Evolutionary conservation across 2,797 vertebrate genomes (phyloP).

Genomic region (Aulostomus chinensis): DNA sequence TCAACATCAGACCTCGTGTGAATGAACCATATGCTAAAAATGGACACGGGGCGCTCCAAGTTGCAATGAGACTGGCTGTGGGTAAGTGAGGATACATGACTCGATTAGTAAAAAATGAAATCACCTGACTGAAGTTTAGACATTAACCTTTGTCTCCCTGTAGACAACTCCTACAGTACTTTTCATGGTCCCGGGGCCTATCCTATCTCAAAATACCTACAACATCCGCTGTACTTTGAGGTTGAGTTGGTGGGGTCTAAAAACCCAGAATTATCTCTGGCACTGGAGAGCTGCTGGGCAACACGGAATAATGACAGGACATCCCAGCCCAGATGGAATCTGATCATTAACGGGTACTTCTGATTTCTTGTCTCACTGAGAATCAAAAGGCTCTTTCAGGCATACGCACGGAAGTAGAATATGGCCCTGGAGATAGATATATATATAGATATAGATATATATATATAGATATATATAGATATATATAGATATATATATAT

Average conservation of each 20-base stretch:
- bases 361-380: no score
- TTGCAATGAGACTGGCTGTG: slow-evolving; percentile 58
- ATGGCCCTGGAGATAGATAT: no score
- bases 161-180: slow-evolving; percentile 57
- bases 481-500: no score
- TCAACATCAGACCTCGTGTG: slow-evolving; percentile 42
- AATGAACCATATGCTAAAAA: slow-evolving; percentile 55
- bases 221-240: slow-evolving; percentile 71
- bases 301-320: slow-evolving; percentile 39
- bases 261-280: slow-evolving; percentile 54
- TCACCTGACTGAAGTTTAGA: no score
- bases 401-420: no score
- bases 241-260: slow-evolving; percentile 51
- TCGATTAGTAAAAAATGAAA: no score
- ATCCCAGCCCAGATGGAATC: slow-evolving; percentile 68
- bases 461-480: no score
- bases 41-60: slow-evolving; percentile 44
- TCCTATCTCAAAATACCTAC: slow-evolving; percentile 57
- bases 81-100: slow-evolving; percentile 36
- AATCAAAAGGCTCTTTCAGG: neutral
- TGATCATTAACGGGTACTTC: slow-evolving; percentile 69
- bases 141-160: neutral
- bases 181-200: slow-evolving; percentile 56
- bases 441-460: no score
- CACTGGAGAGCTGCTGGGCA: slow-evolving; percentile 75